Percentiles rank a stretch among this genome's conserved stretches.
Conservation (phyloP, 2,888 invertebrate species). For the Rhingia rostrata region DNA sequence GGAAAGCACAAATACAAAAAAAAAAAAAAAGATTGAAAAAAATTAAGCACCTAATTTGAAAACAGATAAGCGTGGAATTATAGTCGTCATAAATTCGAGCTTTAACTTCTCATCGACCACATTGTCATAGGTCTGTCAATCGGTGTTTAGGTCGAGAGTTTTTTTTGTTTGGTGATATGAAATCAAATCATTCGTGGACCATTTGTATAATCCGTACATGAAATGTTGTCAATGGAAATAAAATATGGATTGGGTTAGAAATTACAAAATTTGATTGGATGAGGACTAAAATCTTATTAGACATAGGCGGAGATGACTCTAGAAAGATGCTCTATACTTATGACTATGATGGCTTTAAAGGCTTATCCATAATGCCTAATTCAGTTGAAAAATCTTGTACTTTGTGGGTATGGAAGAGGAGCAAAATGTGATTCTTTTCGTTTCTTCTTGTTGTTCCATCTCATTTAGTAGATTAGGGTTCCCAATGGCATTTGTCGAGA, state of each 20-base stretch:
- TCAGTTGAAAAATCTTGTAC: no score
- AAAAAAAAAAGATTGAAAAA: slow-evolving; percentile 14
- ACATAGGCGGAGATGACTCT: no score
- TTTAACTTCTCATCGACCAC: slow-evolving; percentile 58
- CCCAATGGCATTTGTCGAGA: no score
- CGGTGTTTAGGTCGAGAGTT: slow-evolving; percentile 10
- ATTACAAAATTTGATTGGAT: slow-evolving; percentile 11
- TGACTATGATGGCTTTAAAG: no score
- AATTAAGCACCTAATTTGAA: slow-evolving; percentile 38
- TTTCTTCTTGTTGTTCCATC: no score
- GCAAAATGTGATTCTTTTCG: no score
- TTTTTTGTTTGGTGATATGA: slow-evolving; percentile 22
- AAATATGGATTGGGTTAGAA: slow-evolving; percentile 32
- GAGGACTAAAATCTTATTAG: neutral
- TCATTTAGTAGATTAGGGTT: no score
- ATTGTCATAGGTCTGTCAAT: slow-evolving; percentile 26
- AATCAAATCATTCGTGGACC: slow-evolving; percentile 47
- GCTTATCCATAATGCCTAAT: no score
- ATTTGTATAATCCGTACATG: slow-evolving; percentile 59
- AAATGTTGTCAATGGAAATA: slow-evolving; percentile 15
- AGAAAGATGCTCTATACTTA: no score
- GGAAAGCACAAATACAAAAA: slow-evolving; percentile 13
- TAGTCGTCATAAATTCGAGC: slow-evolving; percentile 60
- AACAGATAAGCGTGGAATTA: slow-evolving; percentile 58
- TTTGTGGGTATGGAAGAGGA: no score